phyloP scores from a whole-genome alignment of 2,797 vertebrate genomes.

The Myioborus melanocephalus region DNA sequence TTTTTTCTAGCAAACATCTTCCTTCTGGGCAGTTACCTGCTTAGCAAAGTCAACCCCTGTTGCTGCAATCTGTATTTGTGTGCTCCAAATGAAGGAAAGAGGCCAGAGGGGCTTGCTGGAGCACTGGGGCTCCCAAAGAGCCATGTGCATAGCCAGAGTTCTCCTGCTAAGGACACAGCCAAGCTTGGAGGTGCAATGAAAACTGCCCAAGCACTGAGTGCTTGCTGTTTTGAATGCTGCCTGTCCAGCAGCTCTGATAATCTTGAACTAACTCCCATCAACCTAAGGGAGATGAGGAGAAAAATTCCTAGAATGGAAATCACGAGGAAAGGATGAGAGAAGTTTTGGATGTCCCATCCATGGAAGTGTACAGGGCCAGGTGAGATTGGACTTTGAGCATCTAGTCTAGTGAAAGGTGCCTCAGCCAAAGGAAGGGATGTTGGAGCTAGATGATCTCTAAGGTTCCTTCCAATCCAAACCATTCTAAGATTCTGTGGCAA shows the following conservation, averaged over 20 bases:
- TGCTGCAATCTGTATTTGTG: background rate
- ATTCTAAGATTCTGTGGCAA: background rate
- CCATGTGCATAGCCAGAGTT: background rate
- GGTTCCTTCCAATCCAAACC: background rate
- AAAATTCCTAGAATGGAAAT: background rate
- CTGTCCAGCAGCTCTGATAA: background rate
- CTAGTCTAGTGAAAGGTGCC: background rate
- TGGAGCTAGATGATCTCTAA: background rate
- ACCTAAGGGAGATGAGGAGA: background rate
- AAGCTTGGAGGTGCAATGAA: background rate
- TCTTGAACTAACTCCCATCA: background rate
- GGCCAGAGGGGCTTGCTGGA: rapidly evolving
- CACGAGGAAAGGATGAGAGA: background rate
- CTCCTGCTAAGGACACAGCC: background rate
- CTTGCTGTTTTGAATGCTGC: background rate
- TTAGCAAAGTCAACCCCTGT: background rate
- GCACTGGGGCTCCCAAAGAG: background rate
- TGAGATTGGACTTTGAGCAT: background rate
- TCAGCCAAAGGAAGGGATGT: background rate
- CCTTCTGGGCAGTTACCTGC: background rate
- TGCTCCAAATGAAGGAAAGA: background rate
- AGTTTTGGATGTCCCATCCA: background rate
- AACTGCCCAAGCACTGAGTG: background rate
- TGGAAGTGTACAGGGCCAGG: background rate
- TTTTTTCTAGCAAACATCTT: background rate